These are phyloP conservation scores for Ophioderma brevispina DNA, from an alignment of 35 echinoderm and acorn worm species.

Conservation along the genomic window DNA sequence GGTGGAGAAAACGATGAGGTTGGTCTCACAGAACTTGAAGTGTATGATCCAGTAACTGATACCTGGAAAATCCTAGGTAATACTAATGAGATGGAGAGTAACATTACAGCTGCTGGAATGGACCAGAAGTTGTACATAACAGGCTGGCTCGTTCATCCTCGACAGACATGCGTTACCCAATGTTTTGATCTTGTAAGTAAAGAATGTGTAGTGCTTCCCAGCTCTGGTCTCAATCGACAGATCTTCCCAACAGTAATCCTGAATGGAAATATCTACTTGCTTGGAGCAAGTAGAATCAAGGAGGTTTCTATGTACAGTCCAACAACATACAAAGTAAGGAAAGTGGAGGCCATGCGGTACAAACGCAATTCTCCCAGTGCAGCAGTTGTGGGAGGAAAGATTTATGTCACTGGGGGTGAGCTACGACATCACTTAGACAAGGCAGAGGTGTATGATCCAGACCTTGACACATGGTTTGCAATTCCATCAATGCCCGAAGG, in stretches of 20 bases:
- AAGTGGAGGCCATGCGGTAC: constrained; percentile 57
- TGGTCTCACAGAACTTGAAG: constrained; percentile 55
- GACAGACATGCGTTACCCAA: constrained; percentile 61
- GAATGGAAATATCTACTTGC: constrained; percentile 39
- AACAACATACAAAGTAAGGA: constrained; percentile 14
- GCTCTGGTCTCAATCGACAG: constrained; percentile 64
- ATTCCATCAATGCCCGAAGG: constrained; percentile 56
- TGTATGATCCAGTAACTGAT: constrained; percentile 40
- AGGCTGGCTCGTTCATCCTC: constrained; percentile 56
- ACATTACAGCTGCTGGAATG: constrained; percentile 45
- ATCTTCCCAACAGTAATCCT: constrained; percentile 56
- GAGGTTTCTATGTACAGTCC: constrained; percentile 72
- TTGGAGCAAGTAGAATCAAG: constrained; percentile 68
- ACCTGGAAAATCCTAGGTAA: constrained; percentile 61
- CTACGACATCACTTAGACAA: constrained; percentile 59
- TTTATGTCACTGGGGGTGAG: constrained; percentile 80
- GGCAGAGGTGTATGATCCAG: constrained; percentile 62
- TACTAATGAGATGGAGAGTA: constrained; percentile 61
- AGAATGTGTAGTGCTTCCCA: constrained; percentile 55
- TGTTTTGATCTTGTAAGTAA: constrained; percentile 58
- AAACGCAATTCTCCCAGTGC: constrained; percentile 77
- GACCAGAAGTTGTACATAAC: constrained; percentile 64
- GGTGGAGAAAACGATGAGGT: constrained; percentile 63
- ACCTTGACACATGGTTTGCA: constrained; percentile 33
- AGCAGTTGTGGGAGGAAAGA: constrained; percentile 50